Conservation (phyloP, 1,140 invertebrate species). For the Drosophila tani region DNA sequence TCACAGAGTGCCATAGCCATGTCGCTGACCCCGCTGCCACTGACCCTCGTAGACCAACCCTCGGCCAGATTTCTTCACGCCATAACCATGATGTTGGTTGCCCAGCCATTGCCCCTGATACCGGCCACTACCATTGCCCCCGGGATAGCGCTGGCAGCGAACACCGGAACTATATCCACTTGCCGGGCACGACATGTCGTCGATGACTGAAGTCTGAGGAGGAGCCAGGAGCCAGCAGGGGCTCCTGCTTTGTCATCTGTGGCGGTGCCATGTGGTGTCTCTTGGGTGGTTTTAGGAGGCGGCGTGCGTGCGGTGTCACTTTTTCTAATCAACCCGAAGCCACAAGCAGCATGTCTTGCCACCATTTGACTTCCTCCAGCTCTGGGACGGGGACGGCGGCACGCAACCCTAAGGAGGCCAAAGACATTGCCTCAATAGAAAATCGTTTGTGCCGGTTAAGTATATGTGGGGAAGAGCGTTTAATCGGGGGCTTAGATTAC, state of each 20-base stretch:
- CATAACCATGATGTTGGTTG: conserved; percentile 57
- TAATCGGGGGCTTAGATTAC: conserved; percentile 60
- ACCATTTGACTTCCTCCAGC: conserved; percentile 31
- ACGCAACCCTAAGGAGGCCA: conserved; percentile 57
- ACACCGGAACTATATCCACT: conserved; percentile 43
- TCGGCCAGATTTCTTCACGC: conserved; percentile 27
- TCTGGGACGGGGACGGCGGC: conserved; percentile 10
- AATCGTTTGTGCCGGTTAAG: conserved; percentile 34
- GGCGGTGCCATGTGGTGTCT: conserved; percentile 52
- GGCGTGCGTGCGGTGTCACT: conserved; percentile 52
- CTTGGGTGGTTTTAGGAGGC: background rate
- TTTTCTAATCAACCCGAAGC: conserved; percentile 69
- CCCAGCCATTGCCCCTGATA: conserved; percentile 60
- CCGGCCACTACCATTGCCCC: conserved; percentile 33
- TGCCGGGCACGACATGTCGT: conserved; percentile 56
- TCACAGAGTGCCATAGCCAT: conserved; percentile 84
- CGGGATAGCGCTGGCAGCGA: conserved; percentile 58
- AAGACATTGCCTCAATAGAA: conserved; percentile 26
- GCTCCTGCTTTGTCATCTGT: conserved; percentile 31
- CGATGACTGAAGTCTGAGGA: conserved; percentile 29
- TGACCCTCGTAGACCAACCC: conserved; percentile 86
- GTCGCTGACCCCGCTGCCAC: conserved; percentile 86
- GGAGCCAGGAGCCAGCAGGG: background rate
- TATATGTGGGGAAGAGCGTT: conserved; percentile 57
- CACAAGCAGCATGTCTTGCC: conserved; percentile 66